These are phyloP conservation scores for Cerceris ruficornis DNA, from an alignment of 2,888 invertebrate species.

Conservation along the genomic window DNA sequence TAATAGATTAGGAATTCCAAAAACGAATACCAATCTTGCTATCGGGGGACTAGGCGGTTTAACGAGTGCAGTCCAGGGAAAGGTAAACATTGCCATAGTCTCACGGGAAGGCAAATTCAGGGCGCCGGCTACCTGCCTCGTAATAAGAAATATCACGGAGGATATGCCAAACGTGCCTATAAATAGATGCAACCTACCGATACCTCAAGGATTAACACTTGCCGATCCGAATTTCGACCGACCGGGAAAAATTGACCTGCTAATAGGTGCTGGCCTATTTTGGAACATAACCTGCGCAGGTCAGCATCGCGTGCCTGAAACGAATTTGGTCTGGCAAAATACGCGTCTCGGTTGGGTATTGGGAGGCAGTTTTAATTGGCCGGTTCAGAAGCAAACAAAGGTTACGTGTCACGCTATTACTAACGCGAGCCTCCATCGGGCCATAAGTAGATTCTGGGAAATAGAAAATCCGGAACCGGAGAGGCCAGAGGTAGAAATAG, in stretches of 20 bases:
- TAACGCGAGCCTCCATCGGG: background rate
- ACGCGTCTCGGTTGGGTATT: constrained; percentile 24
- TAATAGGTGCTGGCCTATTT: constrained; percentile 30
- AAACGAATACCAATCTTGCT: no score
- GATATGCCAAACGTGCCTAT: constrained; percentile 13
- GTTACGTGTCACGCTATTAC: background rate
- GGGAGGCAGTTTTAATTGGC: background rate
- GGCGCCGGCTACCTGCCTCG: background rate
- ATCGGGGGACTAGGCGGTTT: background rate
- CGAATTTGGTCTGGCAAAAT: constrained; percentile 12
- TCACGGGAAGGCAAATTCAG: background rate
- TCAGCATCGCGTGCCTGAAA: background rate
- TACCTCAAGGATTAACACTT: background rate
- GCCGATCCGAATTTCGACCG: constrained; percentile 24
- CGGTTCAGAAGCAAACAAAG: background rate
- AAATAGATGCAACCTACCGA: background rate
- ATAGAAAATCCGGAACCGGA: background rate
- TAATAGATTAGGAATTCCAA: background rate
- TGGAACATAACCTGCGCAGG: constrained; percentile 23
- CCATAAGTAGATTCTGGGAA: constrained; percentile 12
- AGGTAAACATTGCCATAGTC: background rate
- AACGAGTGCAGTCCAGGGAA: background rate
- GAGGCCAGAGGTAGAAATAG: background rate
- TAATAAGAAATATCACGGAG: constrained; percentile 17
- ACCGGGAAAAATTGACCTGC: constrained; percentile 14